Percentiles rank a stretch among this genome's conserved stretches.
Evolutionary conservation across 2,797 vertebrate genomes (phyloP).

Genomic region (Cirrhinus mrigala): DNA sequence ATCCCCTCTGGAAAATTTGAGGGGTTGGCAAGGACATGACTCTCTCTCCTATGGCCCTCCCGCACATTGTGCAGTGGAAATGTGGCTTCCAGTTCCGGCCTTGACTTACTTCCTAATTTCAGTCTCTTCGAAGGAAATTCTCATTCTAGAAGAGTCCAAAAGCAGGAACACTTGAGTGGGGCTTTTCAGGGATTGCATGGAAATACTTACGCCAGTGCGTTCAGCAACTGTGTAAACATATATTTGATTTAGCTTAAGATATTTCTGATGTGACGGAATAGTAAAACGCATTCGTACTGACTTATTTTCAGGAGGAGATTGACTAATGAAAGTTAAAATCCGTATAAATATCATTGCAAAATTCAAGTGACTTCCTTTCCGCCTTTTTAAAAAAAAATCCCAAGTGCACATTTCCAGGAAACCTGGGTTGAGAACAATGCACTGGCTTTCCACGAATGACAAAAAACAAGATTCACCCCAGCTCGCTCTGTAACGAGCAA

Average conservation of each 20-base stretch:
- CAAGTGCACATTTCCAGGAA: neutral
- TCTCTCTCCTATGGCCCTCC: constrained; percentile 39
- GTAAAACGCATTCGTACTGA: neutral
- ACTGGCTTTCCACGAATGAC: neutral
- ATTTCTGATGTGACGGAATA: neutral
- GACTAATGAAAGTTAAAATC: neutral
- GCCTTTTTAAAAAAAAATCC: neutral
- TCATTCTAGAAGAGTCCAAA: constrained; percentile 71
- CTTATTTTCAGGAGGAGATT: neutral
- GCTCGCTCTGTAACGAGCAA: neutral
- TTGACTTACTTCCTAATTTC: constrained; percentile 60
- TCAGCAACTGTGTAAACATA: neutral
- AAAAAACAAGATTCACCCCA: neutral
- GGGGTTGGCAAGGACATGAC: constrained; percentile 76
- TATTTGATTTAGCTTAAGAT: neutral
- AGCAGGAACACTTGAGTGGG: constrained; percentile 53
- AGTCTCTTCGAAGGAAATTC: constrained; percentile 63
- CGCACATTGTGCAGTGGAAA: constrained; percentile 69
- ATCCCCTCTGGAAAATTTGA: constrained; percentile 57
- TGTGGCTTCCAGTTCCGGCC: constrained; percentile 60
- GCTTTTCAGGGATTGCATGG: neutral
- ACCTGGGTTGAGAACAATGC: neutral
- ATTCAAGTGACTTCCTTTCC: neutral
- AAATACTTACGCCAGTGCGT: neutral
- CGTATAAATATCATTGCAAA: too few species aligned